Evolutionary conservation across 2,888 invertebrate genomes (phyloP).

Genomic region (Coleophora flavipennella): DNA sequence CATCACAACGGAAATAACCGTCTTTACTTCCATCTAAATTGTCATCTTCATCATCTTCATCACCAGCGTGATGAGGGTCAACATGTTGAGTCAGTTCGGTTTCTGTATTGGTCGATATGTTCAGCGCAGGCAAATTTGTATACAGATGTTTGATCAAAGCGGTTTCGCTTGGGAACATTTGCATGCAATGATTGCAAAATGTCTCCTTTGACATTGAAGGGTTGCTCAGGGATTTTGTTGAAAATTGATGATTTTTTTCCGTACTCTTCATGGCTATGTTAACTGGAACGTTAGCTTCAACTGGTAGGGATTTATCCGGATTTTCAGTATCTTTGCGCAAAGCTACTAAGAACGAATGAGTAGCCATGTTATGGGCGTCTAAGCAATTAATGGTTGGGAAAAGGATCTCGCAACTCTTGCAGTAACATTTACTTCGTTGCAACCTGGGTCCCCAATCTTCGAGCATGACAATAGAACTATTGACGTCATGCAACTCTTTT

Average conservation of each 20-base stretch:
- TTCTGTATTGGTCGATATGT: slow-evolving; percentile 4
- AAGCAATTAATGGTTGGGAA: slow-evolving; percentile 36
- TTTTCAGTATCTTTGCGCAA: slow-evolving; percentile 1
- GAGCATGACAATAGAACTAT: slow-evolving; percentile 17
- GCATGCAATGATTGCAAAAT: slow-evolving; percentile 37
- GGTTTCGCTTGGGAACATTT: slow-evolving; percentile 25
- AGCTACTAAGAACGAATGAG: slow-evolving; percentile 35
- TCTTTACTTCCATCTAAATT: too few relatives aligned
- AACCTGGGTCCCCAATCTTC: slow-evolving; percentile 31
- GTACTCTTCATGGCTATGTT: slow-evolving; percentile 20
- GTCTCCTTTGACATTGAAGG: slow-evolving; percentile 3
- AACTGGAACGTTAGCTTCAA: not conserved
- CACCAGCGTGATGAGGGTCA: not conserved
- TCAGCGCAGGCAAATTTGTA: slow-evolving; percentile 25
- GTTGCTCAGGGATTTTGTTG: not conserved
- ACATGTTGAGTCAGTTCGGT: not conserved
- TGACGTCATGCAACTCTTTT: slow-evolving; percentile 7
- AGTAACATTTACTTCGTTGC: slow-evolving; percentile 24
- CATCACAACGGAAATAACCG: not conserved
- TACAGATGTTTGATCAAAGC: slow-evolving; percentile 36
- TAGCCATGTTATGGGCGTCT: slow-evolving; percentile 35
- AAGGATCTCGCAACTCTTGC: slow-evolving; percentile 28
- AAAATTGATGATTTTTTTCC: slow-evolving; percentile 1
- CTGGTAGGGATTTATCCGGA: too few relatives aligned
- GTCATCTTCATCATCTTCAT: too few relatives aligned